Percentiles rank a stretch among this genome's conserved stretches.
These are phyloP conservation scores for Cephalopholis sonnerati DNA, from an alignment of 2,113 vertebrate species.

Conservation along the genomic window DNA sequence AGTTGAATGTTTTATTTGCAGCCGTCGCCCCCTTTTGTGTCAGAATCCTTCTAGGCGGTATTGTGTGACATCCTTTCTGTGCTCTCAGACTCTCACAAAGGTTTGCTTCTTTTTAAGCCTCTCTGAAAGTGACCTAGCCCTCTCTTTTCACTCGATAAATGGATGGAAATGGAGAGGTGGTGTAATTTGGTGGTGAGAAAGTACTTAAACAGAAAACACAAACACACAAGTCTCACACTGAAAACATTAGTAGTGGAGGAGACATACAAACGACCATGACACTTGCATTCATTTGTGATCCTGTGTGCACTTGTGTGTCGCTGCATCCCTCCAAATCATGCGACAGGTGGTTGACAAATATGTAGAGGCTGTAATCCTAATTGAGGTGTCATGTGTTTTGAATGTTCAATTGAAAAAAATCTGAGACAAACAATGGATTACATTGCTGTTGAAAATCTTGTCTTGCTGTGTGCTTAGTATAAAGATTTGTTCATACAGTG, in stretches of 20 bases:
- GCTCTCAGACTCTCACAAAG: conserved; percentile 67
- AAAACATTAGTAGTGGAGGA: conserved; percentile 31
- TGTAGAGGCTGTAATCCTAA: conserved; percentile 18
- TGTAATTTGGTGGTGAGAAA: conserved; percentile 66
- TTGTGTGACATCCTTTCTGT: conserved; percentile 79
- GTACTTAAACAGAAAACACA: conserved; percentile 40
- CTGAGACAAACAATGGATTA: background rate
- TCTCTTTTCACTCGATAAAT: conserved; percentile 61
- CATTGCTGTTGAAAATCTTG: background rate
- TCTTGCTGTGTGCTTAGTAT: conserved; percentile 1
- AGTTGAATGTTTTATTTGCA: conserved; percentile 77
- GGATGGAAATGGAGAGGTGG: conserved; percentile 58
- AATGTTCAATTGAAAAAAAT: background rate
- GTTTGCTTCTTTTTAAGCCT: conserved; percentile 62
- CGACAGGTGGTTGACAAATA: conserved; percentile 2
- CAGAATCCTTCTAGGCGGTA: conserved; percentile 63
- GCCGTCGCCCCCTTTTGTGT: conserved; percentile 79
- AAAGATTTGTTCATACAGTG: conserved; percentile 38
- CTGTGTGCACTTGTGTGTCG: background rate
- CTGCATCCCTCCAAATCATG: conserved; percentile 22
- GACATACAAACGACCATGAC: conserved; percentile 11
- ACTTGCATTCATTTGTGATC: conserved; percentile 13
- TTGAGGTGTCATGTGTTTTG: conserved; percentile 4
- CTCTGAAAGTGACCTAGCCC: conserved; percentile 71
- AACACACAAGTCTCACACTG: conserved; percentile 16